Conservation (phyloP, 1,140 invertebrate genomes). For the Drosophila kohkoa region DNA sequence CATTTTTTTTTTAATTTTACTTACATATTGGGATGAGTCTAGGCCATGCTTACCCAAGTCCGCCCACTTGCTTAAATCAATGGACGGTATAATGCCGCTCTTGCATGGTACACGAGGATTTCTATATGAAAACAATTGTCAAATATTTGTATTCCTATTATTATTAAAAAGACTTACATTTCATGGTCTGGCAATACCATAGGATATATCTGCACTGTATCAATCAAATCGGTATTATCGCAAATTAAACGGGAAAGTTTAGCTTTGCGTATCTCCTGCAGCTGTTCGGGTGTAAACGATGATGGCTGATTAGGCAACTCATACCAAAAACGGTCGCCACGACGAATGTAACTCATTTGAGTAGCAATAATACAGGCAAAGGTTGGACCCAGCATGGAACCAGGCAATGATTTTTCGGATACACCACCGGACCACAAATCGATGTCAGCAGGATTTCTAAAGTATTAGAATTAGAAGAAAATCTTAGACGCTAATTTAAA, state of each 20-base stretch:
- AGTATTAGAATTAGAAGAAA: background rate
- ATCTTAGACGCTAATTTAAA: no score
- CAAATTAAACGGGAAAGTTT: slow-evolving; percentile 95
- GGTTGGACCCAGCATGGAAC: slow-evolving; percentile 96
- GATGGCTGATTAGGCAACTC: slow-evolving; percentile 96
- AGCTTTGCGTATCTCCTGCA: slow-evolving; percentile 95
- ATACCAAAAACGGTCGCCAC: slow-evolving; percentile 98
- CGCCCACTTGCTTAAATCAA: slow-evolving; percentile 95
- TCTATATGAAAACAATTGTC: slow-evolving; percentile 84
- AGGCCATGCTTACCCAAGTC: slow-evolving; percentile 87
- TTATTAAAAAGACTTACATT: slow-evolving; percentile 88
- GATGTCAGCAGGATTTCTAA: slow-evolving; percentile 92
- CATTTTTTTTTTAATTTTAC: slow-evolving; percentile 58
- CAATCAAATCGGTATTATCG: slow-evolving; percentile 97
- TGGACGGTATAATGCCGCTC: slow-evolving; percentile 93
- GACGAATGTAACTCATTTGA: slow-evolving; percentile 95
- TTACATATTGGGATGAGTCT: slow-evolving; percentile 88
- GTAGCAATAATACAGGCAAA: slow-evolving; percentile 98
- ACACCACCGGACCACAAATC: slow-evolving; percentile 97
- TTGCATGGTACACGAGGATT: slow-evolving; percentile 95
- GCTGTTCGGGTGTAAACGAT: slow-evolving; percentile 95
- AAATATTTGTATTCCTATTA: background rate
- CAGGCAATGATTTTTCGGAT: slow-evolving; percentile 93
- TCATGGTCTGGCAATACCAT: slow-evolving; percentile 96
- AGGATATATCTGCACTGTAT: slow-evolving; percentile 96